A percentile compares a stretch with the other conserved stretches of the same genome.
These are phyloP conservation scores for Centropus unirufus DNA, from an alignment of 2,113 vertebrate species.

Conservation along the genomic window DNA sequence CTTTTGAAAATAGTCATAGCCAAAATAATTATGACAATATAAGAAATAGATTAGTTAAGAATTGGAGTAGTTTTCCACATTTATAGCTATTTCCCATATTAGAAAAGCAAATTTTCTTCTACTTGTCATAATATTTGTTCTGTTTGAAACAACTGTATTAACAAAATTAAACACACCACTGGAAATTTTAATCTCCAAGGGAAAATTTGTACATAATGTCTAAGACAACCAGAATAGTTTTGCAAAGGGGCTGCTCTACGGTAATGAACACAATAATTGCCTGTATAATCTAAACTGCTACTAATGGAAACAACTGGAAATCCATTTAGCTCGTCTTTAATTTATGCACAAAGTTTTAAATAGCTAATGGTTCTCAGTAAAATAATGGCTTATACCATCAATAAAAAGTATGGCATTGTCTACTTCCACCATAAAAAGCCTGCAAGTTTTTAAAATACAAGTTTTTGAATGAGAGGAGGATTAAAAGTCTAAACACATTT, in stretches of 20 bases:
- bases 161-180: constrained; percentile 77
- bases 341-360: constrained; percentile 82
- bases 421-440: constrained; percentile 32
- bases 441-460: not conserved
- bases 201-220: constrained; percentile 75
- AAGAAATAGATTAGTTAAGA: constrained; percentile 45
- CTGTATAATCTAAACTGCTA: constrained; percentile 81
- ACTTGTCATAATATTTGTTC: constrained; percentile 78
- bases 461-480: constrained; percentile 8
- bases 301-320: constrained; percentile 80
- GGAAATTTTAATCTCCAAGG: constrained; percentile 80
- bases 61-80: not conserved
- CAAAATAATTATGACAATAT: constrained; percentile 29
- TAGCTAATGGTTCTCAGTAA: constrained; percentile 77
- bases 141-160: constrained; percentile 70
- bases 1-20: constrained; percentile 23
- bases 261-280: constrained; percentile 83
- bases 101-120: constrained; percentile 64
- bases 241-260: constrained; percentile 71
- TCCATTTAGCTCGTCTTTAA: constrained; percentile 83
- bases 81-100: constrained; percentile 53
- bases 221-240: constrained; percentile 68
- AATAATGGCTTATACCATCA: constrained; percentile 74
- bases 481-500: not conserved
- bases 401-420: constrained; percentile 62